These are phyloP conservation scores for Fulmarus glacialis DNA, from an alignment of 2,113 vertebrate species.

Conservation along the genomic window DNA sequence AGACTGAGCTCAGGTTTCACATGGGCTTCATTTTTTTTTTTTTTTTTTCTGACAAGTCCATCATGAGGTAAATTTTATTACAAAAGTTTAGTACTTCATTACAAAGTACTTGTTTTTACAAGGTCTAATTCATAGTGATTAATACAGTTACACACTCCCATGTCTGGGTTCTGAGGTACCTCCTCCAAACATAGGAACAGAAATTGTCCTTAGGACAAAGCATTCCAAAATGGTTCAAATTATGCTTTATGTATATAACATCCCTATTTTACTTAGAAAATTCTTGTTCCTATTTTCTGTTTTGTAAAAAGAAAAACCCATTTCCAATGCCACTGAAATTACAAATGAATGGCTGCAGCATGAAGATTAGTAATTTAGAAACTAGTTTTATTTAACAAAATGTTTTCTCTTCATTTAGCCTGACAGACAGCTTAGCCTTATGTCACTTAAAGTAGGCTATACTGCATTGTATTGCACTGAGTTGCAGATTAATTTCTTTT, in stretches of 20 bases:
- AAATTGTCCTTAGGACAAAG: background rate
- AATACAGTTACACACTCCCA: background rate
- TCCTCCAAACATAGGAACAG: background rate
- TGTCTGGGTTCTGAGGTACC: background rate
- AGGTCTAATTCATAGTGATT: background rate
- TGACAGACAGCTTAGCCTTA: background rate
- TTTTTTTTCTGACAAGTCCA: background rate
- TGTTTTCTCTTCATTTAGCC: background rate
- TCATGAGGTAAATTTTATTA: background rate
- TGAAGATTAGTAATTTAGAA: conserved; percentile 40
- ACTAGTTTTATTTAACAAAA: conserved; percentile 5
- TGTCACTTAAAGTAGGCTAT: background rate
- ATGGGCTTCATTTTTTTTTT: rapidly evolving
- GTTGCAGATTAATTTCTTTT: background rate
- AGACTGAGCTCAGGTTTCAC: background rate
- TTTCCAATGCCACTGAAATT: background rate
- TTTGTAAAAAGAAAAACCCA: background rate
- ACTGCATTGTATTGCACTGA: background rate
- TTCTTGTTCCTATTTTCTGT: background rate
- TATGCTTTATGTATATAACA: background rate
- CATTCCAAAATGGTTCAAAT: background rate
- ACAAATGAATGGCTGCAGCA: background rate
- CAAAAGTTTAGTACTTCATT: background rate
- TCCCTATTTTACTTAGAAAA: background rate
- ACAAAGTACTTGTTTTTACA: background rate